phyloP scores from a whole-genome alignment of 2,113 vertebrate species.

The Pseudorhombus dupliciocellatus region DNA sequence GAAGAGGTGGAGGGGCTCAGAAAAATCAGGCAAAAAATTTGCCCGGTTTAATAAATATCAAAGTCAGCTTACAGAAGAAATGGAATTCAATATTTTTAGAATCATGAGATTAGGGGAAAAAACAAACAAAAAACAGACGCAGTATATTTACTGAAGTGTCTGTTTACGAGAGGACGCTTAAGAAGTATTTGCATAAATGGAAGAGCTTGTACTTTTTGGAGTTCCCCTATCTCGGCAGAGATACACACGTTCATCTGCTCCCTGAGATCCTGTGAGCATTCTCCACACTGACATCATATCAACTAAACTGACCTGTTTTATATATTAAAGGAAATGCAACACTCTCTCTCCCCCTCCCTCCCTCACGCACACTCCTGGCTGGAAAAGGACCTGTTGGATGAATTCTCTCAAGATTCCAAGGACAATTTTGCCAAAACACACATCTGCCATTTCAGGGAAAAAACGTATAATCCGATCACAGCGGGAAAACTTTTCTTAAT shows the following conservation, averaged over 20 bases:
- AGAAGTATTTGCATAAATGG: constrained; percentile 1
- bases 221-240: constrained; percentile 24
- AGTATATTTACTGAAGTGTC: background rate
- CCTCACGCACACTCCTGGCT: background rate
- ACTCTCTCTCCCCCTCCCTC: no score
- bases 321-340: no score
- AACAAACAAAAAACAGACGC: constrained; percentile 3
- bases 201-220: background rate
- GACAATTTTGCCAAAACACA: background rate
- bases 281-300: background rate
- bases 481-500: background rate
- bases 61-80: no score
- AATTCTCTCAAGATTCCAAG: background rate
- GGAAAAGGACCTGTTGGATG: constrained; percentile 17
- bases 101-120: background rate
- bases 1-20: background rate
- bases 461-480: background rate
- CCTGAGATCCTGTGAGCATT: background rate
- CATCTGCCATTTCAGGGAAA: background rate
- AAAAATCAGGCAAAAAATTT: background rate
- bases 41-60: background rate
- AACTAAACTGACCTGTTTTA: background rate
- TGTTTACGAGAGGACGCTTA: constrained; percentile 7
- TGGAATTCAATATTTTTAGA: no score
- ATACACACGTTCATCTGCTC: background rate